Percentiles rank a stretch among this genome's conserved stretches.
These are phyloP conservation scores for Thamnaconus septentrionalis DNA, from an alignment of 2,113 vertebrate species.

Conservation along the genomic window DNA sequence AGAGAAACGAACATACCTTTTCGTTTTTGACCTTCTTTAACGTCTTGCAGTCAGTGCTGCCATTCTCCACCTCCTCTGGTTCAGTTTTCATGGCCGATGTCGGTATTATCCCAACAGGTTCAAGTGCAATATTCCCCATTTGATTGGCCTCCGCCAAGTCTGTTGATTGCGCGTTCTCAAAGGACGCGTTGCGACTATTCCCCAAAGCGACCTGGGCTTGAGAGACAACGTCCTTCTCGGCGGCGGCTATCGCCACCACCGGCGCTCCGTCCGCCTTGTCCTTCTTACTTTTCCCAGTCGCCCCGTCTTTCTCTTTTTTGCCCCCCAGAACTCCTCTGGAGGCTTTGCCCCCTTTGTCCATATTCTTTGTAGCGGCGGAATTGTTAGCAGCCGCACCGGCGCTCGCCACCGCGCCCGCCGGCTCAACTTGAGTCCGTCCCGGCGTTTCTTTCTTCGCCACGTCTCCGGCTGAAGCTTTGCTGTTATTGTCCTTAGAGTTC, in stretches of 20 bases:
- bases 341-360: conserved; percentile 89
- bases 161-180: conserved; percentile 85
- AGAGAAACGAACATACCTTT: conserved; percentile 83
- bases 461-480: conserved; percentile 87
- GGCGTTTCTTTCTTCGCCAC: conserved; percentile 90
- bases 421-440: conserved; percentile 87
- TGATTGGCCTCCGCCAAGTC: conserved; percentile 87
- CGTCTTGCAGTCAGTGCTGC: conserved; percentile 85
- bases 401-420: conserved; percentile 72
- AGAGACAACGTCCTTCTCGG: conserved; percentile 87
- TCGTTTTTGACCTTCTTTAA: conserved; percentile 96
- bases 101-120: conserved; percentile 90
- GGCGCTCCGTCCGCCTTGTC: conserved; percentile 88
- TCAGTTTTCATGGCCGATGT: conserved; percentile 91
- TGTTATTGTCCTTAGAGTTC: conserved; percentile 94
- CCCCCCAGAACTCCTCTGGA: conserved; percentile 85
- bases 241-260: conserved; percentile 74
- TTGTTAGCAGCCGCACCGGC: conserved; percentile 74
- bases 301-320: conserved; percentile 95
- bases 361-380: conserved; percentile 81
- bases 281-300: conserved; percentile 92
- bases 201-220: conserved; percentile 86
- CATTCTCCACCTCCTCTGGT: conserved; percentile 89
- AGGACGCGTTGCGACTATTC: conserved; percentile 85
- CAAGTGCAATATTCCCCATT: conserved; percentile 94